Evolutionary conservation across 2,888 invertebrate species (phyloP).

Genomic region (Nudaria mundana): DNA sequence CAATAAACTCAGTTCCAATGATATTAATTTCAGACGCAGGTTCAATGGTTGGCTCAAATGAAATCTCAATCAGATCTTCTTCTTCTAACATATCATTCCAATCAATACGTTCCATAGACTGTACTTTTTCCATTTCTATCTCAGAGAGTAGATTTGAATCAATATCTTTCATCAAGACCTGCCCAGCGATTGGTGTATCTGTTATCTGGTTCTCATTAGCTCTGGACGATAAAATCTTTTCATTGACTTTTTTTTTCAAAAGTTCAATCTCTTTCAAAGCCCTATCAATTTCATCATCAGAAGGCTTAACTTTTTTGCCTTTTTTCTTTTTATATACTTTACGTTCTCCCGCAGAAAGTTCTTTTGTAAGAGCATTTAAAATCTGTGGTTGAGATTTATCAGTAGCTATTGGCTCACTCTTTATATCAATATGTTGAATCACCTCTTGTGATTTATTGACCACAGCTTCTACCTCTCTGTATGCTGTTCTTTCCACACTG

Average conservation of each 20-base stretch:
- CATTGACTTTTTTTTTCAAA: slow-evolving; percentile 46
- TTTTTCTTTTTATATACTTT: slow-evolving; percentile 57
- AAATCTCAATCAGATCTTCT: slow-evolving; percentile 46
- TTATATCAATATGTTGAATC: slow-evolving; percentile 11
- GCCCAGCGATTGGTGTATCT: neutral
- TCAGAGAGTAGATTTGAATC: slow-evolving; percentile 8
- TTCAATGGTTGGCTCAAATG: slow-evolving; percentile 42
- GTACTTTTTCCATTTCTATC: slow-evolving; percentile 30
- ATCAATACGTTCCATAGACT: slow-evolving; percentile 61
- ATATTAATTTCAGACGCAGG: slow-evolving; percentile 26
- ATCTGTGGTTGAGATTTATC: slow-evolving; percentile 1
- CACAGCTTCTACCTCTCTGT: slow-evolving; percentile 8
- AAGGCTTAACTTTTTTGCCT: slow-evolving; percentile 47
- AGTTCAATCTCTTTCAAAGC: slow-evolving; percentile 51
- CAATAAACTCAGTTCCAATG: slow-evolving; percentile 42
- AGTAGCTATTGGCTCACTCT: slow-evolving; percentile 12
- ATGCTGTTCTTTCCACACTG: neutral
- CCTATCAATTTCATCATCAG: slow-evolving; percentile 52
- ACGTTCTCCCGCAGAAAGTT: slow-evolving; percentile 31
- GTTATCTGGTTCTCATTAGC: slow-evolving; percentile 14
- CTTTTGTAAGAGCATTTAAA: slow-evolving; percentile 7
- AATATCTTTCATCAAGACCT: slow-evolving; percentile 1
- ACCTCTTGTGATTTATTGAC: slow-evolving; percentile 9
- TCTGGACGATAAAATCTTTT: slow-evolving; percentile 30
- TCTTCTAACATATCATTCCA: slow-evolving; percentile 71